Base-by-base conservation (phyloP, 2,113 vertebrate genomes). In the Periophthalmodon schlosseri region DNA sequence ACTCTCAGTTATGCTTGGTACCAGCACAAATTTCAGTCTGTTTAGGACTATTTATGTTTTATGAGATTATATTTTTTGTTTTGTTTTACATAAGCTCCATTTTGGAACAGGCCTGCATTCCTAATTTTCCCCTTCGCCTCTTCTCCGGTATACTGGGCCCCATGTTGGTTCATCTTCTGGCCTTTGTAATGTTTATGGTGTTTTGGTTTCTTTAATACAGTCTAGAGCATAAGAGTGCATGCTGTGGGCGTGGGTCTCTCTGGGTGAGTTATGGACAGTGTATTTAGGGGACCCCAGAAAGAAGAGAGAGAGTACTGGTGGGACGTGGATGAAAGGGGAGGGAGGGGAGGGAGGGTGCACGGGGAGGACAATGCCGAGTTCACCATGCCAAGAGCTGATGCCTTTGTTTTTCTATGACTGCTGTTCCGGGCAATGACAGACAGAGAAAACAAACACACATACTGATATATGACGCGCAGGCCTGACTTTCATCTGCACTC, bases 371-470 rank as follows among this genome's bases (percentile, higher is more conserved):
- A 87, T 90, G 85, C 81, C 89, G 85, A 87, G 91, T 91, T 93
- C 88, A 92, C 74, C 83, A 91, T 93, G 92, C 92, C 90, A 94
- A 94, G 89, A 91, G 87, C 92, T 93, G 91, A 93, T 93, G 89
- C 92, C 91, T 94, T 93, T 94, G 92, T 91, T 93, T 91, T 93
- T 44, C 8, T 90, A 92, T 90, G 88, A 87, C 85, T 77, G 91
- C 86, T 87, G 89, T 93, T 93, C 91, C 83, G 90, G 52, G 88
- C 92, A 92, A 83, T 89, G 88, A 91, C 82, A 92, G 87, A 87
- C 77, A 89, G 88, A 87, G 79, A 93, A 93, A 93, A 92, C 88
- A 92, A 92, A 93, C 86, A 81, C 85, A 78, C 82, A 82, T 83
- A 75, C 85, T 91, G 91, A 94, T 93, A 88, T 93, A 93, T 91